Base-by-base conservation (phyloP, 1,140 invertebrate species). In the Zaprionus africanus region DNA sequence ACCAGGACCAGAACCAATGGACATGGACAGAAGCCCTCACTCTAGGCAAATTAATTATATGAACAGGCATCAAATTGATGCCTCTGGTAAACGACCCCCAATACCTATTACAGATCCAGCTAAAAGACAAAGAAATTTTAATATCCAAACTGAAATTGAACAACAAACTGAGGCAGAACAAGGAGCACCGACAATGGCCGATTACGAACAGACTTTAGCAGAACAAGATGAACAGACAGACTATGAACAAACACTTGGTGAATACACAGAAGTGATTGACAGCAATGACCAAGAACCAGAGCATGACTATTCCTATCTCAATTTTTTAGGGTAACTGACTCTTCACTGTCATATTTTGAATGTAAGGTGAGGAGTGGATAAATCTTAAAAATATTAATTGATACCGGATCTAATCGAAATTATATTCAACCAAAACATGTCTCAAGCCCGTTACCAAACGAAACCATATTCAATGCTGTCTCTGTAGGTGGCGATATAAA, bases 401-500 rank as follows among this genome's bases (percentile, higher is more conserved):
- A 66, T n/a, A 66, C 64, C 31, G 64, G 64, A 12, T 65, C 63
- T 24, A 65, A 65, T 36, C 4, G 24, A 64, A 64, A 64, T 53
- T 64, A 64, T 53, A 53, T 64, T 64, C 41, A 64, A 64, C 17
- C 62, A 26, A 34, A 36, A 51, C 19, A 22, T 51, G 22, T 51
- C 12, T 11, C 49, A 26, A 51, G 26, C 19, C 49, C 49, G 5
- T 22, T 51, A 51, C 22, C 49, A 51, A 51, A 51, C 9, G 26
- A 22, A 51, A 22, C 34, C 9, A 31, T 22, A 24, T 84, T 79
- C 56, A 4, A 51, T 36, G 76, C 77, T 24, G 60, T 74, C 12
- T 69, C 79, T 12, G 57, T 81, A 34, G 76, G 53, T 22, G 79
- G 76, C 4, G 60, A 68, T 31, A 60, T 26, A 53, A n/a, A n/a